Conservation (phyloP, 2,113 vertebrate species). For the Oreochromis aureus region DNA sequence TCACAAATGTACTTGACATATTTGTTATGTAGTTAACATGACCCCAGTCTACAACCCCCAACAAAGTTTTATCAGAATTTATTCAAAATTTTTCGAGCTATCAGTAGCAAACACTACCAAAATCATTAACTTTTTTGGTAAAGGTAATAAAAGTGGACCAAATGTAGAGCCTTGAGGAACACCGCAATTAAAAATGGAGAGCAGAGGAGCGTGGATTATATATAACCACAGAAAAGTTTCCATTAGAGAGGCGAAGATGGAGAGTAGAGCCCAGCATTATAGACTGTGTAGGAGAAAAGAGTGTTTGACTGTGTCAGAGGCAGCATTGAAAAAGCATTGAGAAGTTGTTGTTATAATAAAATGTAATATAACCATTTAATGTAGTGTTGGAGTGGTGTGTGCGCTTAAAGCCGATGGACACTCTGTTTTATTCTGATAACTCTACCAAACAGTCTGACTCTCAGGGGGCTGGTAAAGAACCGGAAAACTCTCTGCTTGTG, state of each 20-base stretch:
- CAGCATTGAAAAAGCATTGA: background rate
- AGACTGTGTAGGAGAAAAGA: background rate
- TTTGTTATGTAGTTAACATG: background rate
- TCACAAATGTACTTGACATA: background rate
- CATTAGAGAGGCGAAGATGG: background rate
- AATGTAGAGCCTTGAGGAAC: background rate
- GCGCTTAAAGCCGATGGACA: background rate
- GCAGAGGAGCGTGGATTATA: background rate
- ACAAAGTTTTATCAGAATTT: background rate
- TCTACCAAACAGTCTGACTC: conserved; percentile 33
- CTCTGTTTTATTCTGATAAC: conserved; percentile 20
- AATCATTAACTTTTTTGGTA: background rate
- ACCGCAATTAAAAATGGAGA: background rate
- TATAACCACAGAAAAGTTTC: background rate
- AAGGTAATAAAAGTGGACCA: background rate
- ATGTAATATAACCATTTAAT: background rate
- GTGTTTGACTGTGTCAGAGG: background rate
- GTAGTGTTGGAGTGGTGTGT: background rate
- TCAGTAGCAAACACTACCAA: background rate
- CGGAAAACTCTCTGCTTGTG: background rate
- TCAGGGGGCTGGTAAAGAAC: background rate
- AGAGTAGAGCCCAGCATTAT: background rate
- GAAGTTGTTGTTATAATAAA: background rate
- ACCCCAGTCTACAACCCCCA: background rate
- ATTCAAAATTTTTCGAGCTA: background rate